Evolutionary conservation across 2,797 vertebrate species (phyloP).

Genomic region (Leuciscus waleckii): DNA sequence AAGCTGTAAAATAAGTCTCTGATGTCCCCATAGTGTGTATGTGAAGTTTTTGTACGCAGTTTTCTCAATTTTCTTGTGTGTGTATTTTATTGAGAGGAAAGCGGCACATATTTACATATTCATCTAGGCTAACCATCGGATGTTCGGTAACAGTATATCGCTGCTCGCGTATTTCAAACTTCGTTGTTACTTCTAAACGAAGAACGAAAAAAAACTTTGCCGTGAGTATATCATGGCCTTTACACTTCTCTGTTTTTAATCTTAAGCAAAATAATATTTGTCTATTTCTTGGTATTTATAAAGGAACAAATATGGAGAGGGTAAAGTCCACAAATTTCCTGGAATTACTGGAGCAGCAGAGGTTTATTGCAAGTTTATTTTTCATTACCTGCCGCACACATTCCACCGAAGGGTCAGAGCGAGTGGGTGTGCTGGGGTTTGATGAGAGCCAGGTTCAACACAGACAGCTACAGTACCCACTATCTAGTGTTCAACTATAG

Average conservation of each 20-base stretch:
- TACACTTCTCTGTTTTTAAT: neutral
- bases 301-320: neutral
- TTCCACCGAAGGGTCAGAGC: constrained; percentile 17
- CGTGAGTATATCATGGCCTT: too few species aligned
- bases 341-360: constrained; percentile 13
- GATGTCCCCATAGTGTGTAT: too few species aligned
- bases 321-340: constrained; percentile 27
- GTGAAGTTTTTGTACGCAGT: too few species aligned
- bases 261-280: neutral
- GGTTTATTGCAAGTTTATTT: constrained; percentile 29
- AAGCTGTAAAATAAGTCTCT: too few species aligned
- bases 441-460: constrained; percentile 4
- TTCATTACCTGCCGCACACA: constrained; percentile 52
- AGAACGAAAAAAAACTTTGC: too few species aligned
- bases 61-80: too few species aligned
- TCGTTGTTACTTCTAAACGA: too few species aligned
- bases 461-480: neutral
- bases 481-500: neutral
- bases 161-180: too few species aligned
- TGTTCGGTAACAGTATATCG: too few species aligned
- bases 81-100: too few species aligned
- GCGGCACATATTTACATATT: too few species aligned
- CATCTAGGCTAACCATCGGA: too few species aligned
- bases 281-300: neutral
- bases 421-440: neutral